Evolutionary conservation across 2,888 invertebrate genomes (phyloP).

Genomic region (Baronia brevicornis): DNA sequence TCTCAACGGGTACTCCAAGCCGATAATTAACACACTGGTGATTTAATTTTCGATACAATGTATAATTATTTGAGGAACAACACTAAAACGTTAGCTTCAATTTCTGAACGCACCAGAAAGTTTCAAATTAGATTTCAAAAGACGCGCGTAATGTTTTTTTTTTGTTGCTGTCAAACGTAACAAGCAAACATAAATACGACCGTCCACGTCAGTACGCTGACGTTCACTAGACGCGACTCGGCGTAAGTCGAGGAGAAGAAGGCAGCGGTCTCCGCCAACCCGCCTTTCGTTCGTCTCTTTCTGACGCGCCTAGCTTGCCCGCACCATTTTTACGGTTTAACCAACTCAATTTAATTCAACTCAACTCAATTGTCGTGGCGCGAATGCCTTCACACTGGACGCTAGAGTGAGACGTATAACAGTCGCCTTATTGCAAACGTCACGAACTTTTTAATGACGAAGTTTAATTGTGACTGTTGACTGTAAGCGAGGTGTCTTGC

Average conservation of each 20-base stretch:
- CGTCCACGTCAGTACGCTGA: conserved; percentile 68
- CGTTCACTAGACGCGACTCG: conserved; percentile 71
- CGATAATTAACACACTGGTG: conserved; percentile 58
- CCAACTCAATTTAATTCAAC: conserved; percentile 76
- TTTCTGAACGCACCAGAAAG: conserved; percentile 51
- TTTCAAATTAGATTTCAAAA: conserved; percentile 54
- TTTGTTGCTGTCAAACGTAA: conserved; percentile 51
- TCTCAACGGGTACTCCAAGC: conserved; percentile 60
- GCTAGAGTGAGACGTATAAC: conserved; percentile 70
- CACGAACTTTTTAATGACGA: conserved; percentile 30
- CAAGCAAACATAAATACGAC: conserved; percentile 48
- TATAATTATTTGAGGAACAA: conserved; percentile 21
- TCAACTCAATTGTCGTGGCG: conserved; percentile 75
- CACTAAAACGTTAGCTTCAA: conserved; percentile 41
- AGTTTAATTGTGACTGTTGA: conserved; percentile 22
- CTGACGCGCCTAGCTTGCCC: conserved; percentile 65
- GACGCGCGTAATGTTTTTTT: conserved; percentile 69
- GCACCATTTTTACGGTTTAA: conserved; percentile 72
- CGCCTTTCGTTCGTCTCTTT: conserved; percentile 74
- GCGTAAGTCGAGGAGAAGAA: conserved; percentile 72
- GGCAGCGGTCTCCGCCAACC: conserved; percentile 72
- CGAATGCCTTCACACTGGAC: conserved; percentile 70
- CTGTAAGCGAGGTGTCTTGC: conserved; percentile 14
- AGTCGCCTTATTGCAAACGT: conserved; percentile 43
- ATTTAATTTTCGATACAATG: conserved; percentile 35